Percentiles rank a stretch among this genome's conserved stretches.
These are phyloP conservation scores for Glyptemys insculpta DNA, from an alignment of 2,797 vertebrate species.

Conservation along the genomic window DNA sequence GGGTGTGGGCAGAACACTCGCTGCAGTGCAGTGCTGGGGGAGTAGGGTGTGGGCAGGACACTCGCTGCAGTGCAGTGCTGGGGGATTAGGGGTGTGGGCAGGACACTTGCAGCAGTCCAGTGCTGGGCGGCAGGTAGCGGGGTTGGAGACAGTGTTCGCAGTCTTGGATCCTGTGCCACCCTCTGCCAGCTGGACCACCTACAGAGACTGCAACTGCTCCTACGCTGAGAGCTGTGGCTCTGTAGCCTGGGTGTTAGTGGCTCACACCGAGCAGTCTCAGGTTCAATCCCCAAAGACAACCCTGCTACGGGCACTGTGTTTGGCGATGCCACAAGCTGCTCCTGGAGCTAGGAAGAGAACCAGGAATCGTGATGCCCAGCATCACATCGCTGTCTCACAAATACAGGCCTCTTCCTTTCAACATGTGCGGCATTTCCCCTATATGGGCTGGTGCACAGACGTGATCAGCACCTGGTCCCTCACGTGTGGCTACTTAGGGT, in stretches of 20 bases:
- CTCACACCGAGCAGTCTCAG: not conserved
- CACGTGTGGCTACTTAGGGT: not conserved
- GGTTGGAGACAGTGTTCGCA: not conserved
- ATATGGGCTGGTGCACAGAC: not conserved
- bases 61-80: too few relatives aligned
- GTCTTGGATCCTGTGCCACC: not conserved
- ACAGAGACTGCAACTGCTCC: not conserved
- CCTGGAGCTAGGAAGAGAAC: not conserved
- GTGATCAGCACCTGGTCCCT: not conserved
- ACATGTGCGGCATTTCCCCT: too few relatives aligned
- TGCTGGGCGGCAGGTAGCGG: not conserved
- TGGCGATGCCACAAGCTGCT: not conserved
- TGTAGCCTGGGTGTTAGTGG: too few relatives aligned
- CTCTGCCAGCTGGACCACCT: not conserved
- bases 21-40: too few relatives aligned
- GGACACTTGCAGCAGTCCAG: too few relatives aligned
- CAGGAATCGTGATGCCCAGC: too few relatives aligned
- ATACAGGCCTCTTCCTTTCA: not conserved
- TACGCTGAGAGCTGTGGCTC: too few relatives aligned
- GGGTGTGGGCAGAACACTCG: too few relatives aligned
- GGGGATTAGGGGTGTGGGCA: too few relatives aligned
- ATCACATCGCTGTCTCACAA: too few relatives aligned
- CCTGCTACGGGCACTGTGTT: not conserved
- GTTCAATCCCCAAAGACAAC: not conserved
- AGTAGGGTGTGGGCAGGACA: too few relatives aligned